Base-by-base conservation (phyloP, 2,888 invertebrate genomes). In the Lampropteryx suffumata region DNA sequence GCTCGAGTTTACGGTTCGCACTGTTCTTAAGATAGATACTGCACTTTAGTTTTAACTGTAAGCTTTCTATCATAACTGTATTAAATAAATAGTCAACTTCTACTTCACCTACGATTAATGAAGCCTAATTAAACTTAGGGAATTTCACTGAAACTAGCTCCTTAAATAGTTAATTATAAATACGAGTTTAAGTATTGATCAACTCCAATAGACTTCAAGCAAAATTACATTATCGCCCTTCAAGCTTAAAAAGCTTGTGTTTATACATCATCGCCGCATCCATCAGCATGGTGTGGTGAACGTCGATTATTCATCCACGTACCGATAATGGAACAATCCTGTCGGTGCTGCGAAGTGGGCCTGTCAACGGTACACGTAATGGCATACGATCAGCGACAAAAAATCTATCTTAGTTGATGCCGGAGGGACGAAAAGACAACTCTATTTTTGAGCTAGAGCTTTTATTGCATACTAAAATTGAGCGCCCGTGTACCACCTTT, bases 271-370 rank as follows among this genome's bases (percentile, higher is more conserved):
- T 61, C 61, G 62, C 77, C 82, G 69, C 73, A 79, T 80, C 79
- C 78, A 79, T 55, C 55, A 72, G n/a, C n/a, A n/a, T n/a, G 73
- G 74, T 73, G 71, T 76, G 78, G 71, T 74, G 70, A 69, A 67
- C 73, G 79, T 83, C 82, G 84, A 84, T 84, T 84, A 85, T 87
- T 84, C 84, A 84, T 83, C 81, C 73, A 66, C 65, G 65, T 65
- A 68, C 69, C 84, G 85, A 83, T 88, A 90, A 90, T 89, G 88
- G 88, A 88, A 90, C 89, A 88, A 79, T 82, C 85, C 79, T 89
- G 89, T 90, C 85, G 82, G 57, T 55, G 71, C 62, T 70, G 68
- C 70, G 70, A 71, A 81, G 82, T 79, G 82, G 73, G 73, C 75
- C 84, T 84, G 88, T 90, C 89, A 84, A 69, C 88, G 76, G 69